A percentile compares a stretch with the other conserved stretches of the same genome.
Conservation (phyloP, 2,113 vertebrate species). For the Elaphurus davidianus region DNA sequence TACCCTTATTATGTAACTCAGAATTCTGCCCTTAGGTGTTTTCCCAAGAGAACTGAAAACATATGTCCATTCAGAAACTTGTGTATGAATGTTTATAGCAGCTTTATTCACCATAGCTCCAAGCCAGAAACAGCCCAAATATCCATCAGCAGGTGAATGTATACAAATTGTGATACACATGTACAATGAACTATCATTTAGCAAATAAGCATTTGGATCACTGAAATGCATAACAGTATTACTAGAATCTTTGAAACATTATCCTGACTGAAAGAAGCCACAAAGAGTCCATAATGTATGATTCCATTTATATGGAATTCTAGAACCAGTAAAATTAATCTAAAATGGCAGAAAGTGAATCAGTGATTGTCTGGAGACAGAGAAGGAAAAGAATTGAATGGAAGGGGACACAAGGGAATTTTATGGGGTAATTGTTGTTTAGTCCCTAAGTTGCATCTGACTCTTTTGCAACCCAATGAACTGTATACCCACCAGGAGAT, state of each 20-base stretch:
- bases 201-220: background rate
- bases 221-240: background rate
- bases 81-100: background rate
- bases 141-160: background rate
- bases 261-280: background rate
- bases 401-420: background rate
- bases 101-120: background rate
- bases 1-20: background rate
- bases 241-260: background rate
- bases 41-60: background rate
- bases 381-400: background rate
- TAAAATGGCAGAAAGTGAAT: background rate
- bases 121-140: background rate
- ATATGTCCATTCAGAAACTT: background rate
- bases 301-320: background rate
- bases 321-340: background rate
- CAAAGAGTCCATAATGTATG: background rate
- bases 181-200: background rate
- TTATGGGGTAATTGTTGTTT: background rate
- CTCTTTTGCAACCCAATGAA: background rate
- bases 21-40: background rate
- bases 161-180: background rate
- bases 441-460: background rate
- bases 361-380: background rate
- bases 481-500: background rate